Percentiles rank a stretch among this genome's conserved stretches.
Conservation (phyloP, 2,113 vertebrate genomes). For the Psittacara wagleri region DNA sequence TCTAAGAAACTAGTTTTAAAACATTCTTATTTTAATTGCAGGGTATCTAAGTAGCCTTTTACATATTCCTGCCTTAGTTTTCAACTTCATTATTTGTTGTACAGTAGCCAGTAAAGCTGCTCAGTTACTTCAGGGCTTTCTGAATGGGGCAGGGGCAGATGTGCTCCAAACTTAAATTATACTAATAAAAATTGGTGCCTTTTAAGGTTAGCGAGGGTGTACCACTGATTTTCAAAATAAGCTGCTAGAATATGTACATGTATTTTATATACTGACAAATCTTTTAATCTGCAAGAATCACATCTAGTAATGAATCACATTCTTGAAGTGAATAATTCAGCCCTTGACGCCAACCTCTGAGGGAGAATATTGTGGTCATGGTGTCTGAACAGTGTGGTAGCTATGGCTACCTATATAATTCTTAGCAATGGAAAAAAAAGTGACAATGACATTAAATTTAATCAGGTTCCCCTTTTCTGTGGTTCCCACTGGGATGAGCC, state of each 20-base stretch:
- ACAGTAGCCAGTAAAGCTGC: not conserved
- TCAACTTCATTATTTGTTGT: not conserved
- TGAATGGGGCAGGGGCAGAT: not conserved
- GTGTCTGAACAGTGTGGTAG: conserved; percentile 90
- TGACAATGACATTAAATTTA: conserved; percentile 98
- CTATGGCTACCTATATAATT: conserved; percentile 98
- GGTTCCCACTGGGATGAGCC: conserved; percentile 90
- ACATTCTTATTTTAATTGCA: not conserved
- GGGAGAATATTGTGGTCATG: conserved; percentile 90
- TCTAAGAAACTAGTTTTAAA: not conserved
- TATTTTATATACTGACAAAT: conserved; percentile 70
- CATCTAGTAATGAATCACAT: conserved; percentile 80
- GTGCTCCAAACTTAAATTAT: not conserved
- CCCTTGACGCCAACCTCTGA: conserved; percentile 82
- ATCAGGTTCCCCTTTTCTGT: conserved; percentile 94
- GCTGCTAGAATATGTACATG: conserved; percentile 12
- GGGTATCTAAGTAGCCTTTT: not conserved
- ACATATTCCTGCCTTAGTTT: not conserved
- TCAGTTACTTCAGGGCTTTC: conserved; percentile 5
- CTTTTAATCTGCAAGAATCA: conserved; percentile 74
- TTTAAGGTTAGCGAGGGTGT: not conserved
- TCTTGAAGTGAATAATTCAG: conserved; percentile 83
- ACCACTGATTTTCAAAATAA: conserved; percentile 3
- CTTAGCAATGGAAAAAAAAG: conserved; percentile 88
- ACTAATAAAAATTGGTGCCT: not conserved